A percentile compares a stretch with the other conserved stretches of the same genome.
Evolutionary conservation across 2,797 vertebrate species (phyloP).

Genomic region (Macroramphosus scolopax): DNA sequence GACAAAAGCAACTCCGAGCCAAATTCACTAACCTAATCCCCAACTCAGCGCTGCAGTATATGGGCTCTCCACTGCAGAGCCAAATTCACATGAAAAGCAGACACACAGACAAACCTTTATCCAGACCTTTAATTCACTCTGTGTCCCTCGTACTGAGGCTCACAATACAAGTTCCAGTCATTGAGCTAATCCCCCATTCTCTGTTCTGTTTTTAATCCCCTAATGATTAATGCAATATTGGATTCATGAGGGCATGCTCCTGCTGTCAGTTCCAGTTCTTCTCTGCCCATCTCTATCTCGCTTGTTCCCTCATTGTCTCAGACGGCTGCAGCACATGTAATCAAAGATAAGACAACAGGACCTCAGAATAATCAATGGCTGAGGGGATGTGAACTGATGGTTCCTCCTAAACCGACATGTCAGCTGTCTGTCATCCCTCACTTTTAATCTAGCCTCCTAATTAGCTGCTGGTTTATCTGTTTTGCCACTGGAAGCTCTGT

Average conservation of each 20-base stretch:
- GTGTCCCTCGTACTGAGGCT: constrained; percentile 23
- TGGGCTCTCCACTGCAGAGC: constrained; percentile 45
- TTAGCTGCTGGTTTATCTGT: constrained; percentile 40
- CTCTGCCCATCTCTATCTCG: constrained; percentile 21
- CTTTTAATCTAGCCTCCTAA: constrained; percentile 35
- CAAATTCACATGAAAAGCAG: constrained; percentile 54
- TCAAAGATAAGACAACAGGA: constrained; percentile 58
- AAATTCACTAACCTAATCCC: constrained; percentile 65
- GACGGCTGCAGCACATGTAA: constrained; percentile 42
- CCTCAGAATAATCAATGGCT: constrained; percentile 54
- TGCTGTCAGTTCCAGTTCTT: constrained; percentile 33
- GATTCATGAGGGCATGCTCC: constrained; percentile 36
- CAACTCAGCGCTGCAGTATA: constrained; percentile 49
- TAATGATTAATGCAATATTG: constrained; percentile 58
- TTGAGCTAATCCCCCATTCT: constrained; percentile 59
- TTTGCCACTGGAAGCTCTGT: constrained; percentile 33
- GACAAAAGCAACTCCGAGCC: constrained; percentile 54
- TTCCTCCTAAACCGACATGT: constrained; percentile 51
- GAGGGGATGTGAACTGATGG: constrained; percentile 42
- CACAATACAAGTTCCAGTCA: constrained; percentile 55
- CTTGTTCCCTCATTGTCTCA: constrained; percentile 29
- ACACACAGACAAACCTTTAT: constrained; percentile 43
- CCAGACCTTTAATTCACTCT: constrained; percentile 52
- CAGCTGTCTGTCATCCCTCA: constrained; percentile 51
- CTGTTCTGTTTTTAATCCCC: constrained; percentile 50